These are phyloP conservation scores for Dysmachus trigonus DNA, from an alignment of 2,888 invertebrate genomes.

Conservation along the genomic window DNA sequence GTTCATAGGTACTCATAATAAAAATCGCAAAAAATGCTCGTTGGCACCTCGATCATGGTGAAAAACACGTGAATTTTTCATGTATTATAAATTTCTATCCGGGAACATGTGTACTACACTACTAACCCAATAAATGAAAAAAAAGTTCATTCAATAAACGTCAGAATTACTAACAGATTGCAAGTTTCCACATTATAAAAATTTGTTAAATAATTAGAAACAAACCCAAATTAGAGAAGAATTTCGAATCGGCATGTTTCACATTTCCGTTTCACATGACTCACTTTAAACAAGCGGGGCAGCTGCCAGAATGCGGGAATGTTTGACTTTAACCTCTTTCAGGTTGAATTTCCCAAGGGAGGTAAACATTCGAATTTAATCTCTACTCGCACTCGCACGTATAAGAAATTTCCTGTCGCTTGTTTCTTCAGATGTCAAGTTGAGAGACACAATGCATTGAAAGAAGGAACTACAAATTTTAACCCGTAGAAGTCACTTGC, in stretches of 20 bases:
- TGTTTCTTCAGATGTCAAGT: neutral
- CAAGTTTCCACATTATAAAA: neutral
- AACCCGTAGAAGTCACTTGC: constrained; percentile 19
- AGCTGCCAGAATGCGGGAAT: neutral
- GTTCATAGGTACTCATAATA: too few relatives aligned
- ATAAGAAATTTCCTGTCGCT: constrained; percentile 3
- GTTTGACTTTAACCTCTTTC: constrained; percentile 13
- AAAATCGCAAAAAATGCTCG: too few relatives aligned
- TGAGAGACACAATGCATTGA: neutral
- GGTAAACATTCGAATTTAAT: neutral
- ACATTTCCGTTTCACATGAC: neutral
- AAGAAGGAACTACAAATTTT: neutral
- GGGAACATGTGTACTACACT: neutral
- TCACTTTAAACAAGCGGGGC: constrained; percentile 2
- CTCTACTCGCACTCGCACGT: neutral
- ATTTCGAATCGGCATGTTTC: neutral
- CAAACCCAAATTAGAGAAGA: neutral
- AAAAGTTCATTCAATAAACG: neutral
- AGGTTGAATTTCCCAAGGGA: constrained; percentile 8
- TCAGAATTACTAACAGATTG: neutral
- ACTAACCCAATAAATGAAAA: neutral
- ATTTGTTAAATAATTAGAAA: neutral
- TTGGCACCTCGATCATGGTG: too few relatives aligned
- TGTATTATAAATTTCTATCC: too few relatives aligned
- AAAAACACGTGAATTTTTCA: too few relatives aligned